These are phyloP conservation scores for Apamea crenata DNA, from an alignment of 2,888 invertebrate species.

Conservation along the genomic window DNA sequence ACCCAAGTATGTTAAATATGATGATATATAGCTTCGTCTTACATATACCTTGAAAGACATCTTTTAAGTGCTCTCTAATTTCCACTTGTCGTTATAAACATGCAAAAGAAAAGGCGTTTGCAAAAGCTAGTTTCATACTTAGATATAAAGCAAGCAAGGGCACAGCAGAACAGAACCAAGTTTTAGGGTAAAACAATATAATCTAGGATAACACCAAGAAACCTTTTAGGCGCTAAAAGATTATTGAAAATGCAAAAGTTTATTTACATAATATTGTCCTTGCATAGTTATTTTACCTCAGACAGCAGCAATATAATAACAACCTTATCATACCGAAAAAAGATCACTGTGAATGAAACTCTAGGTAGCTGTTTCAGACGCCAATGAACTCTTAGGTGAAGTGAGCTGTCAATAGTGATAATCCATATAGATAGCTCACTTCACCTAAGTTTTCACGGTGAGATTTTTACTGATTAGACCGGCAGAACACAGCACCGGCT, in stretches of 20 bases:
- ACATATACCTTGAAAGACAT: neutral
- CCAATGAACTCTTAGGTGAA: neutral
- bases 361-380: neutral
- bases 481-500: neutral
- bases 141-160: too few species aligned
- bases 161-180: too few species aligned
- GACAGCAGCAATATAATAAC: too few species aligned
- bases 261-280: too few species aligned
- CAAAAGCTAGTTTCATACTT: neutral
- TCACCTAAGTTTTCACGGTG: too few species aligned
- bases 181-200: neutral
- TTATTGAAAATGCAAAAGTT: too few species aligned
- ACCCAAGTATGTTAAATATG: neutral
- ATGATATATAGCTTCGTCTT: neutral
- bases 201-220: neutral
- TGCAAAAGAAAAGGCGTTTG: conserved; percentile 3
- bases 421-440: too few species aligned
- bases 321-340: too few species aligned
- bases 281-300: too few species aligned
- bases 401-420: too few species aligned
- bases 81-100: neutral
- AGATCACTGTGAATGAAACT: too few species aligned
- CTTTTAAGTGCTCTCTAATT: neutral
- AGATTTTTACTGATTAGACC: too few species aligned
- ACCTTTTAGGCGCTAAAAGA: neutral